These are phyloP conservation scores for Drosophila sucinea DNA, from an alignment of 1,140 invertebrate species.

Conservation along the genomic window DNA sequence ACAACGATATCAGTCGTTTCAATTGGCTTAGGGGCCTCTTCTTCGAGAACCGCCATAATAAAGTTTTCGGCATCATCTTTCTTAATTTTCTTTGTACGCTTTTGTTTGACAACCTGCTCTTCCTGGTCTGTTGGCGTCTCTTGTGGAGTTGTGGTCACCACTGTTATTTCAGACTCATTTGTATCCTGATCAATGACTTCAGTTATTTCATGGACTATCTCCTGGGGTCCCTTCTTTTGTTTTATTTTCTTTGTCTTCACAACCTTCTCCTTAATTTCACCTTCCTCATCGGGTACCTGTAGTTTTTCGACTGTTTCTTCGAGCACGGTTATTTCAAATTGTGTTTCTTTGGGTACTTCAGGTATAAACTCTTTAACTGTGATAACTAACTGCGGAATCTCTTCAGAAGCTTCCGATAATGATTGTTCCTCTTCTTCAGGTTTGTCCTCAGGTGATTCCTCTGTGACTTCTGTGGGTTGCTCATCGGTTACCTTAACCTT, in stretches of 20 bases:
- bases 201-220: slow-evolving; percentile 65
- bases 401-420: slow-evolving; percentile 36
- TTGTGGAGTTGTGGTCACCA: slow-evolving; percentile 60
- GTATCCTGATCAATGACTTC: slow-evolving; percentile 78
- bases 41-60: slow-evolving; percentile 60
- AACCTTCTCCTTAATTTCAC: slow-evolving; percentile 63
- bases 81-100: slow-evolving; percentile 68
- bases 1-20: slow-evolving; percentile 26
- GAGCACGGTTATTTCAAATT: slow-evolving; percentile 58
- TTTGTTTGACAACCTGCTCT: slow-evolving; percentile 52
- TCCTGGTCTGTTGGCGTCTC: slow-evolving; percentile 57
- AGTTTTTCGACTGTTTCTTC: slow-evolving; percentile 64
- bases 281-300: slow-evolving; percentile 47
- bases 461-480: slow-evolving; percentile 40
- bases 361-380: slow-evolving; percentile 66
- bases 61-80: slow-evolving; percentile 70
- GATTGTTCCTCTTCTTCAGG: slow-evolving; percentile 1
- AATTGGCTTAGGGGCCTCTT: slow-evolving; percentile 57
- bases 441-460: slow-evolving; percentile 53
- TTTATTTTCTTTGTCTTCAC: slow-evolving; percentile 79
- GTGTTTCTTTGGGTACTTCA: slow-evolving; percentile 66
- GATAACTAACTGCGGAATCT: slow-evolving; percentile 51
- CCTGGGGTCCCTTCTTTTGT: slow-evolving; percentile 59
- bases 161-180: slow-evolving; percentile 68
- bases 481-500: slow-evolving; percentile 67